Evolutionary conservation across 2,797 vertebrate species (phyloP).

Genomic region (Crenuchus spilurus): DNA sequence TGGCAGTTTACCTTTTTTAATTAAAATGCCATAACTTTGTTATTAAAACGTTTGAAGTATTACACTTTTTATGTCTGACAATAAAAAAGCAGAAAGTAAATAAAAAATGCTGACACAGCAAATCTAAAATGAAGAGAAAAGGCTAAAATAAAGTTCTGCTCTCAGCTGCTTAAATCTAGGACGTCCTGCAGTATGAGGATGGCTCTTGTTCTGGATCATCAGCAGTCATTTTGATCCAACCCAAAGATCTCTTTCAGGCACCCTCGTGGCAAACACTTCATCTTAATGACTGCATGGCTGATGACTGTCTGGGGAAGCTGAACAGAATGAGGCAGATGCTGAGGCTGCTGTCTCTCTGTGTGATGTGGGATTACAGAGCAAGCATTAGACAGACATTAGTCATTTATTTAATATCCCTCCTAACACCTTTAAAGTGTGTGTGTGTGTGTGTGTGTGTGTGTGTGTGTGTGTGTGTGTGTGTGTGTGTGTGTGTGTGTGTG

Average conservation of each 20-base stretch:
- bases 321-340: slow-evolving; percentile 36
- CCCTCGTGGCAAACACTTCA: slow-evolving; percentile 16
- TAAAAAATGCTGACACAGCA: too few relatives aligned
- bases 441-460: too few relatives aligned
- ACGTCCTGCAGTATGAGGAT: neutral
- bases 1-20: too few relatives aligned
- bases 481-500: too few relatives aligned
- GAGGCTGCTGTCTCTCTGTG: slow-evolving; percentile 25
- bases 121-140: neutral
- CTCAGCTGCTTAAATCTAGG: neutral
- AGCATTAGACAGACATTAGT: slow-evolving; percentile 43
- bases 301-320: slow-evolving; percentile 39
- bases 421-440: slow-evolving; percentile 47
- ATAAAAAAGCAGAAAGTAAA: too few relatives aligned
- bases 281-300: slow-evolving; percentile 34
- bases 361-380: slow-evolving; percentile 48
- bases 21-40: too few relatives aligned
- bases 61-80: too few relatives aligned
- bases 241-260: slow-evolving; percentile 10
- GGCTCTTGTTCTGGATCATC: neutral
- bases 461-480: too few relatives aligned
- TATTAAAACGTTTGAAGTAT: too few relatives aligned
- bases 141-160: neutral
- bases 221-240: neutral
- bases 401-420: slow-evolving; percentile 41